Base-by-base conservation (phyloP, 2,113 vertebrate species). In the Harpagus bidentatus region DNA sequence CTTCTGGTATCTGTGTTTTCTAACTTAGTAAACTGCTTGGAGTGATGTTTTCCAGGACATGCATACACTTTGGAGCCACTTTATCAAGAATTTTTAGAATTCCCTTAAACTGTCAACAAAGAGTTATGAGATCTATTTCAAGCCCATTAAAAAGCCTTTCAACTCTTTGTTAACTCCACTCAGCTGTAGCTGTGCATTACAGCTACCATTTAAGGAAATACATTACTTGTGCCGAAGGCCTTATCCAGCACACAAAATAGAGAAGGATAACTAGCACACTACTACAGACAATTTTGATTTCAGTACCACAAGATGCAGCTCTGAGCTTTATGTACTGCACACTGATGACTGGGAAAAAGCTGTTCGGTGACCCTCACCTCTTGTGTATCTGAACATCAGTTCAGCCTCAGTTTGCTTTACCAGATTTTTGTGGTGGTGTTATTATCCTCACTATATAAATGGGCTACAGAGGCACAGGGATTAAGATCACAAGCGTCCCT, bases 401-500 rank as follows among this genome's bases (percentile, higher is more conserved):
- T 91, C 73, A 82, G 70, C 81, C 61, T 69, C 86, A 76, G 56
- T 91, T 89, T 96, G 95, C 66, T 94, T 85, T 93, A 76, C 82
- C 0, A 1, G 78, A 87, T 91, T 96, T 96, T 82, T 96, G 95
- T 66, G 92, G 95, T 65, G 91, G 84, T 90, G 72, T 91, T 94
- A 91, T 69, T 69, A 85, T 88, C 87, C 82, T 88, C 82, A 21
- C 62, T 43, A 31, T 36, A 85, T 56, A 94, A 96, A 95, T 12
- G 62, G 74, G 65, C 92, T 72, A 85, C 90, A 90, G 90, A 93
- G 78, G 78, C 77, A 73, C 7, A 1, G 66, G 89, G 70, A 90
- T 91, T 93, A 76, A 72, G 82, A 93, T 91, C 76, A 95, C 95
- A 95, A 95, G 91, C 28, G 59, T 32, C 67, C 73, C 58, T 96